Conservation (phyloP, 2,797 vertebrate genomes). For the Notolepis coatsorum region DNA sequence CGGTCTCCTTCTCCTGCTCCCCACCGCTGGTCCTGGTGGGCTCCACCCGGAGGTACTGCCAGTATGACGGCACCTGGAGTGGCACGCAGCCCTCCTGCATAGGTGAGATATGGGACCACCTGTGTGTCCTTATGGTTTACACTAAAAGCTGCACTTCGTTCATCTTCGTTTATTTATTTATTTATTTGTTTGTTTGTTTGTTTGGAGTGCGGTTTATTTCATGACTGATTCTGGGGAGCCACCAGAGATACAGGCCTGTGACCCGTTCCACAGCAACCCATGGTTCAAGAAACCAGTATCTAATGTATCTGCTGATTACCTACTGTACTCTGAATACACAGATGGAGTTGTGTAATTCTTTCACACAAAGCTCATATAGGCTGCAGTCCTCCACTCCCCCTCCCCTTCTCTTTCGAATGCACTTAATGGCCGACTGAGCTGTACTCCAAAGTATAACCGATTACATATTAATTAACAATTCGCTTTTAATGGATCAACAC, state of each 20-base stretch:
- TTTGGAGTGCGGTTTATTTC: too few relatives aligned
- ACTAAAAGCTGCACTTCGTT: not conserved
- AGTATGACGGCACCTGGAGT: constrained; percentile 96
- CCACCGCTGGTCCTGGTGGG: constrained; percentile 92
- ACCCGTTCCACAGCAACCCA: not conserved
- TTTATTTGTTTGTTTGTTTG: too few relatives aligned
- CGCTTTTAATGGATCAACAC: not conserved
- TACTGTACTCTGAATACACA: not conserved
- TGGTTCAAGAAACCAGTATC: not conserved
- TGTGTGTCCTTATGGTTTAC: not conserved
- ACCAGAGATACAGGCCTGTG: not conserved
- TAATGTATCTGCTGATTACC: not conserved
- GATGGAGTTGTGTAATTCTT: too few relatives aligned
- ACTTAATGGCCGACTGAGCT: not conserved
- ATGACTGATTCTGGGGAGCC: not conserved
- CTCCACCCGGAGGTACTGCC: constrained; percentile 92
- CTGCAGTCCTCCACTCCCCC: too few relatives aligned
- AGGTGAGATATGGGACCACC: constrained; percentile 75
- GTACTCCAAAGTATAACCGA: not conserved
- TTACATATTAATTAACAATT: not conserved
- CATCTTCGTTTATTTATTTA: too few relatives aligned
- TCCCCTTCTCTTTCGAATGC: too few relatives aligned
- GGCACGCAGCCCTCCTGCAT: constrained; percentile 97
- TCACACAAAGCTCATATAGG: too few relatives aligned
- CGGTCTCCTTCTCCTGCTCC: constrained; percentile 93